A percentile compares a stretch with the other conserved stretches of the same genome.
Evolutionary conservation across 2,888 invertebrate species (phyloP).

Genomic region (Drosophila merina): DNA sequence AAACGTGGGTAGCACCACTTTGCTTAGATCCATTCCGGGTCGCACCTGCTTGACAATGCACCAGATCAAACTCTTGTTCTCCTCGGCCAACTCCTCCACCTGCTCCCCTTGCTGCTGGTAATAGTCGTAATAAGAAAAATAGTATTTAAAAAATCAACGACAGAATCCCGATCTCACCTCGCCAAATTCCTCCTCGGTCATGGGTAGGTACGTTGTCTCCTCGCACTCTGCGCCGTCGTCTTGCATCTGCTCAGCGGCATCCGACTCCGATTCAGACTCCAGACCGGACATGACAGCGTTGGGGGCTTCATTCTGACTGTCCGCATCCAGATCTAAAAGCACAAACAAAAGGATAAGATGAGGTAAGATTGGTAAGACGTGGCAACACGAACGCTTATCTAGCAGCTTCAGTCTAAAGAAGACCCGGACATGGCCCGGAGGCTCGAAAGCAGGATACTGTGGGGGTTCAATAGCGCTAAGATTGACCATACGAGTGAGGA

Average conservation of each 20-base stretch:
- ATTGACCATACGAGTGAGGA: slow-evolving; percentile 10
- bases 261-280: slow-evolving; percentile 87
- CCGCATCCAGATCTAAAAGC: slow-evolving; percentile 88
- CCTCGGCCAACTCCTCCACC: slow-evolving; percentile 96
- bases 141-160: not conserved
- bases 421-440: slow-evolving; percentile 9
- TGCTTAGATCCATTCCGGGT: slow-evolving; percentile 96
- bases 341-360: slow-evolving; percentile 26
- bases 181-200: slow-evolving; percentile 87
- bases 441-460: slow-evolving; percentile 17
- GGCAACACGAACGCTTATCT: slow-evolving; percentile 19
- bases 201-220: slow-evolving; percentile 87
- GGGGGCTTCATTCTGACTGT: slow-evolving; percentile 87
- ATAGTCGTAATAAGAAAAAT: not conserved
- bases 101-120: slow-evolving; percentile 89
- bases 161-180: slow-evolving; percentile 80
- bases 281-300: slow-evolving; percentile 84
- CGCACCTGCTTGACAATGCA: slow-evolving; percentile 96
- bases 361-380: not conserved
- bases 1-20: slow-evolving; percentile 95
- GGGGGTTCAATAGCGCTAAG: slow-evolving; percentile 1
- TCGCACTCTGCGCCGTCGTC: slow-evolving; percentile 51
- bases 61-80: slow-evolving; percentile 98
- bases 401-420: slow-evolving; percentile 33
- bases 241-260: slow-evolving; percentile 77